phyloP scores from a whole-genome alignment of 2,797 vertebrate genomes.

The Neopelma chrysocephalum region DNA sequence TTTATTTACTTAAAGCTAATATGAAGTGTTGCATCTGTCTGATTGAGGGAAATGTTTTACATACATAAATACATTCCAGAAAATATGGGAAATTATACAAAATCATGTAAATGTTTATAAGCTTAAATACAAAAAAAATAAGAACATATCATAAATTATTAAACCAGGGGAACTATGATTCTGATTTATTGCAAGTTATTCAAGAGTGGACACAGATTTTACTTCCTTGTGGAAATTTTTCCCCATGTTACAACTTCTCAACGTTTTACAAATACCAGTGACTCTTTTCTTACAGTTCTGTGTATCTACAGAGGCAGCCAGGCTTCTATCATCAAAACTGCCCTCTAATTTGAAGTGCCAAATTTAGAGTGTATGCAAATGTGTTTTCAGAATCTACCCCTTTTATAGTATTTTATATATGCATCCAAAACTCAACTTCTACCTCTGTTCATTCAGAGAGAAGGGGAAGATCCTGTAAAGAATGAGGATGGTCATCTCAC shows the following conservation, averaged over 20 bases:
- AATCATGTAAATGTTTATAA: neutral
- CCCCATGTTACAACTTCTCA: neutral
- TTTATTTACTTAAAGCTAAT: neutral
- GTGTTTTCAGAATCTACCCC: neutral
- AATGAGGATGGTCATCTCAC: neutral
- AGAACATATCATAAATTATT: neutral
- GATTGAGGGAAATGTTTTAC: neutral
- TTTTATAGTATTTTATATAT: neutral
- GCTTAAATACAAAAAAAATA: neutral
- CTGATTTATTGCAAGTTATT: neutral
- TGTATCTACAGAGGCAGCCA: neutral
- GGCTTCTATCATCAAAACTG: neutral
- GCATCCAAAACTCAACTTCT: neutral
- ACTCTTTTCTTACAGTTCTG: neutral
- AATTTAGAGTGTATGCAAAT: neutral
- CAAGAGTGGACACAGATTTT: neutral
- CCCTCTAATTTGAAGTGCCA: neutral
- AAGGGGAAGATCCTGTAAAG: neutral
- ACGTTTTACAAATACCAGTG: neutral
- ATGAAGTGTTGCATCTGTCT: neutral
- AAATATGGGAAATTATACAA: neutral
- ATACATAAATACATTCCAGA: neutral
- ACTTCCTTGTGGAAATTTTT: neutral
- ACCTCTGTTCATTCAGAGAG: neutral
- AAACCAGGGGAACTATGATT: neutral